These are phyloP conservation scores for Perodicticus potto DNA, from an alignment of 2,797 vertebrate species.

Conservation along the genomic window DNA sequence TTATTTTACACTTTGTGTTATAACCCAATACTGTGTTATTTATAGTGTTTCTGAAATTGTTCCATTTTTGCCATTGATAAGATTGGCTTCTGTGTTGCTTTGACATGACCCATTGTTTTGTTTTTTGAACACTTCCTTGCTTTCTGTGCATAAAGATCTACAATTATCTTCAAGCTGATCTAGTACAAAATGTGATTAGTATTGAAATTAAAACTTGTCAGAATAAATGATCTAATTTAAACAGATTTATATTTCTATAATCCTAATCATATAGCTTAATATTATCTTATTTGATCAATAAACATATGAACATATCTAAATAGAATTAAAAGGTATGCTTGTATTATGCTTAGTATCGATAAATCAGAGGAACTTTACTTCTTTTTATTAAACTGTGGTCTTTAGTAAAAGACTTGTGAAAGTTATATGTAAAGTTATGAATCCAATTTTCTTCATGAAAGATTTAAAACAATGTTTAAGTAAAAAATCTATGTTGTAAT, in stretches of 20 bases:
- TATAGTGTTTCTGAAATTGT: constrained; percentile 31
- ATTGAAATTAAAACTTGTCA: constrained; percentile 48
- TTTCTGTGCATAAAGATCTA: constrained; percentile 1
- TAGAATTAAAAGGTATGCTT: constrained; percentile 25
- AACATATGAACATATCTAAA: constrained; percentile 7
- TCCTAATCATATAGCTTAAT: constrained; percentile 16
- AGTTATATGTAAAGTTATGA: constrained; percentile 42
- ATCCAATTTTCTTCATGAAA: constrained; percentile 34
- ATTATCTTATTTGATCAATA: background rate
- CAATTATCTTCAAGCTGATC: background rate
- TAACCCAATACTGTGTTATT: background rate
- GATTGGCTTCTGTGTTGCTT: background rate
- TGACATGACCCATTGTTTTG: background rate
- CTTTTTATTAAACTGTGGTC: constrained; percentile 52
- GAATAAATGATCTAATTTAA: constrained; percentile 57
- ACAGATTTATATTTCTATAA: constrained; percentile 4
- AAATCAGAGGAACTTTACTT: background rate
- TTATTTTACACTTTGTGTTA: constrained; percentile 43
- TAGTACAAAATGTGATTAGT: constrained; percentile 47
- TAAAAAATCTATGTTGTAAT: constrained; percentile 54
- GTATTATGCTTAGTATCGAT: background rate
- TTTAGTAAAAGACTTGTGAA: background rate
- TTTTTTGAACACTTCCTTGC: constrained; percentile 6
- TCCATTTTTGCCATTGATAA: constrained; percentile 3
- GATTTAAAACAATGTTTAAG: constrained; percentile 46